phyloP scores from a whole-genome alignment of 2,888 invertebrate genomes.

The Hemistola chrysoprasaria region DNA sequence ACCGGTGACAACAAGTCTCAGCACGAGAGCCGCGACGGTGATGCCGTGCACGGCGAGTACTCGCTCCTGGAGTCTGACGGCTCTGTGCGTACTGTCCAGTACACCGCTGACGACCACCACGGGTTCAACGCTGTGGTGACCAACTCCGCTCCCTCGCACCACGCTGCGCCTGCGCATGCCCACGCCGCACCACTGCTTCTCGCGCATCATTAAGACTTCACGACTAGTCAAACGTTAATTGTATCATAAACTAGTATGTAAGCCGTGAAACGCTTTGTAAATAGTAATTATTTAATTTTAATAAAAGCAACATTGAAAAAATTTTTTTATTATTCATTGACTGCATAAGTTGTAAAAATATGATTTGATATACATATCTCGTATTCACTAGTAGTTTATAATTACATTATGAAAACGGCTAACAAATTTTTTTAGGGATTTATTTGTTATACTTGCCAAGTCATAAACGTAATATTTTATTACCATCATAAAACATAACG shows the following conservation, averaged over 20 bases:
- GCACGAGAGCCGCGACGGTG: conserved; percentile 78
- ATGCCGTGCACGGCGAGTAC: conserved; percentile 83
- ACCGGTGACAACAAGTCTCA: conserved; percentile 82
- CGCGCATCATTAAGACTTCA: conserved; percentile 42
- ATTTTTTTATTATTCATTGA: too few species aligned
- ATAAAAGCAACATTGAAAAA: conserved; percentile 27
- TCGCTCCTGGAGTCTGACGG: conserved; percentile 39
- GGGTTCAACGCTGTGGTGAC: conserved; percentile 68
- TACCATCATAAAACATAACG: too few species aligned
- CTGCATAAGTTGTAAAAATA: too few species aligned
- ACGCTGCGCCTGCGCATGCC: conserved; percentile 28
- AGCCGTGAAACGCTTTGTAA: conserved; percentile 28
- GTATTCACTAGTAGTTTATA: too few species aligned
- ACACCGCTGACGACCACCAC: conserved; percentile 68
- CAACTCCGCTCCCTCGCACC: conserved; percentile 58
- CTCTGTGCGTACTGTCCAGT: conserved; percentile 66
- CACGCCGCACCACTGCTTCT: conserved; percentile 40
- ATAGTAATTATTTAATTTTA: conserved; percentile 34
- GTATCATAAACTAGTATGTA: conserved; percentile 16
- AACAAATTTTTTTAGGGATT: too few species aligned
- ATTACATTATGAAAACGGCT: too few species aligned
- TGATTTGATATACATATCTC: too few species aligned
- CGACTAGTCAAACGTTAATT: conserved; percentile 22
- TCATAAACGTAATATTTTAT: too few species aligned
- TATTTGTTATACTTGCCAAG: too few species aligned